Evolutionary conservation across 2,113 vertebrate genomes (phyloP).

Genomic region (Haliaeetus leucogaster): DNA sequence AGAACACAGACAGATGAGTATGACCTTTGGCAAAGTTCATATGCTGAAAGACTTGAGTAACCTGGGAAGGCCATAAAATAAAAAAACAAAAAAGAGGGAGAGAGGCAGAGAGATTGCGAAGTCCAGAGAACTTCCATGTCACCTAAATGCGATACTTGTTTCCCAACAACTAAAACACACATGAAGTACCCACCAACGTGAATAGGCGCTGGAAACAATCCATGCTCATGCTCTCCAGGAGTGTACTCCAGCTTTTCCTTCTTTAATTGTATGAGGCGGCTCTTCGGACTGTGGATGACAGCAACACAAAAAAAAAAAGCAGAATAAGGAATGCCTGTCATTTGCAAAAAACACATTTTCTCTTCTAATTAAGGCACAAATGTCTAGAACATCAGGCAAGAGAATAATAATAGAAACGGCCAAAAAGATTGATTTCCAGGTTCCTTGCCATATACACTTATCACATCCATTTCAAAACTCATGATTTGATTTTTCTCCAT

Average conservation of each 20-base stretch:
- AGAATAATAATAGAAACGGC: neutral
- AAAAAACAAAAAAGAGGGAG: neutral
- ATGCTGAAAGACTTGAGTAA: neutral
- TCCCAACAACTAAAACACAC: neutral
- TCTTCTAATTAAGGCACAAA: neutral
- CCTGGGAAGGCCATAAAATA: neutral
- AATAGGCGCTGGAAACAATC: constrained; percentile 91
- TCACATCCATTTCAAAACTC: neutral
- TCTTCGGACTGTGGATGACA: constrained; percentile 78
- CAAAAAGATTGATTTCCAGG: neutral
- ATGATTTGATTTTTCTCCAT: neutral
- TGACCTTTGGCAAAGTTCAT: neutral
- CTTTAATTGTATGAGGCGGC: constrained; percentile 81
- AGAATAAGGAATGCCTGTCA: neutral
- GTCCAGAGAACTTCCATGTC: neutral
- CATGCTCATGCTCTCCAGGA: constrained; percentile 87
- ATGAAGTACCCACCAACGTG: constrained; percentile 87
- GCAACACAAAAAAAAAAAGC: neutral
- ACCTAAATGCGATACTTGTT: neutral
- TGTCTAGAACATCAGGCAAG: neutral
- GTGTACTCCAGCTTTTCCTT: constrained; percentile 87
- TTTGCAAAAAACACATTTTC: neutral
- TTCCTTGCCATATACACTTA: neutral
- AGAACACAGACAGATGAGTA: neutral
- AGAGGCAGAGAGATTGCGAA: neutral